phyloP scores from a whole-genome alignment of 2,797 vertebrate genomes.

The Psittacula derbiana region DNA sequence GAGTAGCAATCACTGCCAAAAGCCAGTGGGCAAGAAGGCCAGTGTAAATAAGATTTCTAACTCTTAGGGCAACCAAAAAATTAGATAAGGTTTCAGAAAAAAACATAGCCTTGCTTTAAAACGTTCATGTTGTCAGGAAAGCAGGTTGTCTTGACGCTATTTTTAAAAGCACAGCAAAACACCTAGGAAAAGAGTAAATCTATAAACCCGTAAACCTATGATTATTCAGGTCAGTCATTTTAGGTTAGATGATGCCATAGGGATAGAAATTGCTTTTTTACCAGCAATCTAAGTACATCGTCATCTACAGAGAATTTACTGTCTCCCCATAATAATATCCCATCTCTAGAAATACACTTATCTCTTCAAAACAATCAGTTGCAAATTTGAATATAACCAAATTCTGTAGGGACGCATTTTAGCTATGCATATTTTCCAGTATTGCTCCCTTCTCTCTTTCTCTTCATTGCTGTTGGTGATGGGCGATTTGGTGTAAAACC shows the following conservation, averaged over 20 bases:
- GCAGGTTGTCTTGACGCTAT: neutral
- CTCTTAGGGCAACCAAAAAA: neutral
- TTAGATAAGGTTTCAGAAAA: neutral
- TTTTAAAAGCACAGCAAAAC: neutral
- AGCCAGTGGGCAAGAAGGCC: neutral
- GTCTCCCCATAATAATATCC: neutral
- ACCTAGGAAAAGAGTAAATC: neutral
- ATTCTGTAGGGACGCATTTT: constrained; percentile 8
- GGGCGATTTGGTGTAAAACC: constrained; percentile 6
- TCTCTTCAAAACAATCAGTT: constrained; percentile 17
- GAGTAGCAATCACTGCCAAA: neutral
- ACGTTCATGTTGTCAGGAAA: neutral
- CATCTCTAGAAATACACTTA: neutral
- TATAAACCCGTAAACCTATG: neutral
- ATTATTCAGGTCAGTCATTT: neutral
- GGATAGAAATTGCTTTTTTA: neutral
- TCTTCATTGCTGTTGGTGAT: neutral
- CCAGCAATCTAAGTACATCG: neutral
- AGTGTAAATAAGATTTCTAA: neutral
- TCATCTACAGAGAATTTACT: neutral
- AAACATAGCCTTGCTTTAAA: neutral
- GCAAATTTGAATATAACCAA: constrained; percentile 21
- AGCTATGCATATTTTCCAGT: neutral
- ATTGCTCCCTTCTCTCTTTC: neutral
- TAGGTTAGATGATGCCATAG: neutral